Evolutionary conservation across 2,113 vertebrate species (phyloP).

Genomic region (Pterocles gutturalis): DNA sequence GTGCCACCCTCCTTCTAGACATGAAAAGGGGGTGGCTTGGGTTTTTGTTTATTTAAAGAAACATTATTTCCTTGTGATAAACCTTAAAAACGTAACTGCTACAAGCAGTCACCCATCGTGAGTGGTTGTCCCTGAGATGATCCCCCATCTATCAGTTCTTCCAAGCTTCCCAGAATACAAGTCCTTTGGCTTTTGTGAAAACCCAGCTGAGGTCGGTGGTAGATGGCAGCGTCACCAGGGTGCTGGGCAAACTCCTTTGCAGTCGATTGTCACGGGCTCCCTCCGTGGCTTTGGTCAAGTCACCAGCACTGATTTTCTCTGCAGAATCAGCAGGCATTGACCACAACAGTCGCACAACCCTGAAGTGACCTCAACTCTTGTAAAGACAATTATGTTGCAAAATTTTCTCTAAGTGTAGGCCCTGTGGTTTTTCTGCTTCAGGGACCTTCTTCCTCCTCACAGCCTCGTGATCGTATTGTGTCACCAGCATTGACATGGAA

Average conservation of each 20-base stretch:
- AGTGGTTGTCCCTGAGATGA: background rate
- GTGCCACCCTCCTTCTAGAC: background rate
- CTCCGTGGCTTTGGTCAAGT: background rate
- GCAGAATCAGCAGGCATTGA: background rate
- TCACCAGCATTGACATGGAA: background rate
- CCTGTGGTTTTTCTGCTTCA: background rate
- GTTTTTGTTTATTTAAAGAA: background rate
- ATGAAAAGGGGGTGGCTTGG: background rate
- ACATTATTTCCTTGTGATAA: background rate
- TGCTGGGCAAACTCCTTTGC: background rate
- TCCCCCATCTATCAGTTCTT: background rate
- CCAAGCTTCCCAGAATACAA: background rate
- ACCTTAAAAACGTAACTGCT: background rate
- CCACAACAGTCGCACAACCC: background rate
- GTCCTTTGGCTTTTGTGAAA: background rate
- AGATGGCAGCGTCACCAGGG: background rate
- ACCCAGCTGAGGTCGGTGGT: background rate
- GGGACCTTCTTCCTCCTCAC: background rate
- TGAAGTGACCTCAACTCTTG: background rate
- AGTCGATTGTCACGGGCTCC: background rate
- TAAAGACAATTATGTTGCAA: background rate
- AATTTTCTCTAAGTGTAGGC: background rate
- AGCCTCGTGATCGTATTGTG: background rate
- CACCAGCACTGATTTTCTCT: background rate
- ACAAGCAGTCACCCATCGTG: fast-evolving